Evolutionary conservation across 1,140 invertebrate species (phyloP).

Genomic region (Caenorhabditis briggsae): DNA sequence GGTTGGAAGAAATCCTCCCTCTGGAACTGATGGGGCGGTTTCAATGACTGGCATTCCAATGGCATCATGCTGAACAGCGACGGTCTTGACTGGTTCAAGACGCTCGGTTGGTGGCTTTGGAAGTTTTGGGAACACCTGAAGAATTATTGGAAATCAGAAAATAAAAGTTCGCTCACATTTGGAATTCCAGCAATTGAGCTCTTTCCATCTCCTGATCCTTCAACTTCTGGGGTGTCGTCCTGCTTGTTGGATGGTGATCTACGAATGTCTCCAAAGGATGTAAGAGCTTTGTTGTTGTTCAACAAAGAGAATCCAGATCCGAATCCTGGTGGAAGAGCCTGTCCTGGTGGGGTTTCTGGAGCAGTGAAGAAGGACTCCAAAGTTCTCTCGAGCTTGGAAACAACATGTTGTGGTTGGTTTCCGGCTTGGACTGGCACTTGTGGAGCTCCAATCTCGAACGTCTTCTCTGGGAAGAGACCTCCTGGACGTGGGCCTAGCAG

Average conservation of each 20-base stretch:
- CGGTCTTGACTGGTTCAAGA: constrained; percentile 16
- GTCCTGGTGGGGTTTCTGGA: constrained; percentile 67
- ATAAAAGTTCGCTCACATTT: constrained; percentile 56
- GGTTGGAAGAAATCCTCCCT: constrained; percentile 74
- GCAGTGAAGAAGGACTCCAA: constrained; percentile 77
- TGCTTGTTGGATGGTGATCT: constrained; percentile 51
- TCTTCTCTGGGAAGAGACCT: constrained; percentile 77
- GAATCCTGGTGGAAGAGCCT: constrained; percentile 75
- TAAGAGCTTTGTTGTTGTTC: constrained; percentile 69
- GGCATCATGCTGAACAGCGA: constrained; percentile 15
- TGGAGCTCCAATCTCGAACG: constrained; percentile 73
- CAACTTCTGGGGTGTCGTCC: constrained; percentile 57
- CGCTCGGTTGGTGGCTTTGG: constrained; percentile 66
- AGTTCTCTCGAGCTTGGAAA: constrained; percentile 69
- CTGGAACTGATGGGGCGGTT: constrained; percentile 71
- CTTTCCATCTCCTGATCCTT: constrained; percentile 63
- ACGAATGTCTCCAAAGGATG: constrained; percentile 37
- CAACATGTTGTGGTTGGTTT: constrained; percentile 66
- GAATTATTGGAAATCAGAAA: not conserved
- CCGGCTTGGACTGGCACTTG: constrained; percentile 9
- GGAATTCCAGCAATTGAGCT: constrained; percentile 76
- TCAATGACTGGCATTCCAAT: constrained; percentile 50
- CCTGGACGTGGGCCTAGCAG: constrained; percentile 74
- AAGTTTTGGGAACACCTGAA: constrained; percentile 70
- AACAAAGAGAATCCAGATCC: constrained; percentile 73